A percentile compares a stretch with the other conserved stretches of the same genome.
phyloP scores from a whole-genome alignment of 2,888 invertebrate species.

The Mythimna vitellina region DNA sequence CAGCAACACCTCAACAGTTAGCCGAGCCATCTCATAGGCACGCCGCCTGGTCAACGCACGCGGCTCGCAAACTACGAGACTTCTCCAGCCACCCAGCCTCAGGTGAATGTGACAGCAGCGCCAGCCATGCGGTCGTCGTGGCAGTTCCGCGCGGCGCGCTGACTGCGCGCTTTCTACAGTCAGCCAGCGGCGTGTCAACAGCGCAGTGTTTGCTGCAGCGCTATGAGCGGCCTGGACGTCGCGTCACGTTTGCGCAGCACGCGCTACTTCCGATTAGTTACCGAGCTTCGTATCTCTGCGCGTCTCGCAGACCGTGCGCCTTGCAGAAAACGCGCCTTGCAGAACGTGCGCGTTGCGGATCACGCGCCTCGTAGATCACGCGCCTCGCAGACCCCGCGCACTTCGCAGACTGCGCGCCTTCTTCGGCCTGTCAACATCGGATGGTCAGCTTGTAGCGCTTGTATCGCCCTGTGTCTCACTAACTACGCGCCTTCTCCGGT shows the following conservation, averaged over 20 bases:
- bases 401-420: not conserved
- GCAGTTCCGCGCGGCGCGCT: not conserved
- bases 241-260: not conserved
- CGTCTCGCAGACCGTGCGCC: not conserved
- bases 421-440: not conserved
- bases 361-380: not conserved
- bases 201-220: not conserved
- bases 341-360: not conserved
- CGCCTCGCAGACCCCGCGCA: not conserved
- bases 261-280: not conserved
- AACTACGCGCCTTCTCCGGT: no score
- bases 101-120: not conserved
- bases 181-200: not conserved
- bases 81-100: not conserved
- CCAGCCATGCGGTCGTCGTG: not conserved
- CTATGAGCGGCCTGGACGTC: not conserved
- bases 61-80: not conserved
- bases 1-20: not conserved
- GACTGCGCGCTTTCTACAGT: not conserved
- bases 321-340: no score
- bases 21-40: not conserved
- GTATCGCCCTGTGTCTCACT: no score
- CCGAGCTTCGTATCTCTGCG: not conserved
- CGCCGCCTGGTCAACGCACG: constrained; percentile 10
- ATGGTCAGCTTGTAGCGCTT: no score